Evolutionary conservation across 2,113 vertebrate genomes (phyloP), one percentile per base, ranked within the genome.

Genomic region (Butorides virescens): DNA sequence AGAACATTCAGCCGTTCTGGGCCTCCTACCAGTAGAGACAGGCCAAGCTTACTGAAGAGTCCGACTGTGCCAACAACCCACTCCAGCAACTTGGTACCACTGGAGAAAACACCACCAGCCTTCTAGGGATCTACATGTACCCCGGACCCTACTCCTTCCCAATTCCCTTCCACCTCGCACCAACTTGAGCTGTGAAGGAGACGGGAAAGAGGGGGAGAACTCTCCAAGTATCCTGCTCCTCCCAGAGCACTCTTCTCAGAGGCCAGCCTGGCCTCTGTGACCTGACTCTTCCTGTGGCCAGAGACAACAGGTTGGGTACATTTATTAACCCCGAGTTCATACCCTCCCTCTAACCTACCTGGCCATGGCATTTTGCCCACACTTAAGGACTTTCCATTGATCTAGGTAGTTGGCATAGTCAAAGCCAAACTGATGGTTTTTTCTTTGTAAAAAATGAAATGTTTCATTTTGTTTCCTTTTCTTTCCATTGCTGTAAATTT

Each of bases 1-100:
- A 34, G 99, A 99, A 96, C 99, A 99, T 97, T 99, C 99, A 0
- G 99, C 99, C 0, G 99, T 99, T 76, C 98, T 99, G 97, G 99
- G 99, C 59, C 99, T 99, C 84, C 99, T 99, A 96, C 99, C 99
- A 27, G 99, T 99, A 97, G 99, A 99, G 97, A 99, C 99, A 4
- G 99, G 99, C 95, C 99, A 99, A 97, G 99, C 99, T 74, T 99
- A 99, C 96, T 99, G 96, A 95, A 92, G 96, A 94, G 44, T 49
- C 56, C 46, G 10, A 44, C 76, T 63, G 50, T 95, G 90, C n/a
- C 77, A 56, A 34, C 86, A 59, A 81, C 90, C 90, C 53, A 20
- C 78, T 81, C 70, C 81, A 84, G 87, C 78, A 88, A 66, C 74
- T 67, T 47, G 78, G 83, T 53, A 67, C 59, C 88, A 88, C 90